Conservation (phyloP, 2,888 invertebrate genomes). For the Plagodis dolabraria region DNA sequence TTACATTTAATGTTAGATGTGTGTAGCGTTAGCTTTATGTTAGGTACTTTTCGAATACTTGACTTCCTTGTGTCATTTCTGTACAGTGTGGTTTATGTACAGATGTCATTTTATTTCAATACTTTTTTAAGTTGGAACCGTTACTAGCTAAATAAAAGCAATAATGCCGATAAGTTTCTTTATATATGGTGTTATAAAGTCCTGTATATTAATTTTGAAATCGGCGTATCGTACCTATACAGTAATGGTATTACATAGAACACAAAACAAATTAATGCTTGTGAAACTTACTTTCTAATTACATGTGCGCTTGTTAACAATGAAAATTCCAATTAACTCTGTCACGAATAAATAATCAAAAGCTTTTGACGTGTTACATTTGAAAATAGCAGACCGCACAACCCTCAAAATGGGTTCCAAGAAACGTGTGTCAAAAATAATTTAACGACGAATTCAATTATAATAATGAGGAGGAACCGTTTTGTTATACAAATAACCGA, state of each 20-base stretch:
- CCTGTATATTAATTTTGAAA: background rate
- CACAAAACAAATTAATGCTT: conserved; percentile 28
- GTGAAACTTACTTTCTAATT: conserved; percentile 39
- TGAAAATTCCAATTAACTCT: conserved; percentile 37
- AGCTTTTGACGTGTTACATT: conserved; percentile 32
- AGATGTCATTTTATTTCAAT: conserved; percentile 2
- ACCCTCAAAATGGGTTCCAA: conserved; percentile 70
- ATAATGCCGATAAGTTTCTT: too few species aligned
- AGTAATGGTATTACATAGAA: conserved; percentile 7
- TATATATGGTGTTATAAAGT: background rate
- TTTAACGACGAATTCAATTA: conserved; percentile 67
- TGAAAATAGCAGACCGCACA: conserved; percentile 41
- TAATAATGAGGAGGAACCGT: conserved; percentile 62
- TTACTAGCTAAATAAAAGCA: too few species aligned
- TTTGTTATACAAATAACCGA: conserved; percentile 40
- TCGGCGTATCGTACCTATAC: background rate
- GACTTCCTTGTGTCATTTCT: conserved; percentile 18
- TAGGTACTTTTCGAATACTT: conserved; percentile 12
- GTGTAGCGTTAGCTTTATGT: conserved; percentile 44
- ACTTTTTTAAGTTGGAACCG: too few species aligned
- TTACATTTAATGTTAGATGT: conserved; percentile 70
- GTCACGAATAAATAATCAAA: conserved; percentile 38
- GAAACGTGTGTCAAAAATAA: conserved; percentile 72
- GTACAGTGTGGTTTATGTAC: conserved; percentile 7
- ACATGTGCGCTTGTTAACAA: conserved; percentile 37